Percentiles rank a stretch among this genome's conserved stretches.
These are phyloP conservation scores for Pagrus major DNA, from an alignment of 2,113 vertebrate genomes.

Conservation along the genomic window DNA sequence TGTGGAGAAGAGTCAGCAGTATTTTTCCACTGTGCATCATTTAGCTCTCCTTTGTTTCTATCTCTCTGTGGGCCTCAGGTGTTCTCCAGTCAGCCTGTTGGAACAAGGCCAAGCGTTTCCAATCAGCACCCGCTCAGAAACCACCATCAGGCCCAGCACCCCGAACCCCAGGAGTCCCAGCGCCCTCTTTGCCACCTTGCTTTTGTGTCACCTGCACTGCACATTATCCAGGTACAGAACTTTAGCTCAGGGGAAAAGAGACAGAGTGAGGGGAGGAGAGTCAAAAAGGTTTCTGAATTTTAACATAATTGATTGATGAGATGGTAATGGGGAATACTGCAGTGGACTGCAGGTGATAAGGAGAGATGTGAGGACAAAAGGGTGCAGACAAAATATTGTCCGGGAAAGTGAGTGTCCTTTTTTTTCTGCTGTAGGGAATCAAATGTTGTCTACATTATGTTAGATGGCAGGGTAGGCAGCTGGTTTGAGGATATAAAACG, in stretches of 20 bases:
- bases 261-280: background rate
- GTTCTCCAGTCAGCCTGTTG: conserved; percentile 27
- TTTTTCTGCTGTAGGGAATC: background rate
- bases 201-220: conserved; percentile 24
- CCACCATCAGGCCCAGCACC: conserved; percentile 28
- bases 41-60: conserved; percentile 12
- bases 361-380: background rate
- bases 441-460: background rate
- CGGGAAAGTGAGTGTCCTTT: conserved; percentile 3
- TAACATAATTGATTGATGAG: background rate
- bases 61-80: conserved; percentile 34
- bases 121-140: conserved; percentile 33
- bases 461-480: background rate
- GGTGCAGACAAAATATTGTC: background rate
- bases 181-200: background rate
- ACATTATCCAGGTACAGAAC: conserved; percentile 12
- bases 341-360: background rate
- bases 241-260: background rate
- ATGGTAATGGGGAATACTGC: background rate
- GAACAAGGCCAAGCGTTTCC: conserved; percentile 23
- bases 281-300: background rate
- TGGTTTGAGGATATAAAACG: conserved; percentile 20
- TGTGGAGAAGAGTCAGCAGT: conserved; percentile 6
- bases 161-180: conserved; percentile 13
- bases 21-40: conserved; percentile 33